Evolutionary conservation across 2,113 vertebrate species (phyloP).

Genomic region (Galeopterus variegatus): DNA sequence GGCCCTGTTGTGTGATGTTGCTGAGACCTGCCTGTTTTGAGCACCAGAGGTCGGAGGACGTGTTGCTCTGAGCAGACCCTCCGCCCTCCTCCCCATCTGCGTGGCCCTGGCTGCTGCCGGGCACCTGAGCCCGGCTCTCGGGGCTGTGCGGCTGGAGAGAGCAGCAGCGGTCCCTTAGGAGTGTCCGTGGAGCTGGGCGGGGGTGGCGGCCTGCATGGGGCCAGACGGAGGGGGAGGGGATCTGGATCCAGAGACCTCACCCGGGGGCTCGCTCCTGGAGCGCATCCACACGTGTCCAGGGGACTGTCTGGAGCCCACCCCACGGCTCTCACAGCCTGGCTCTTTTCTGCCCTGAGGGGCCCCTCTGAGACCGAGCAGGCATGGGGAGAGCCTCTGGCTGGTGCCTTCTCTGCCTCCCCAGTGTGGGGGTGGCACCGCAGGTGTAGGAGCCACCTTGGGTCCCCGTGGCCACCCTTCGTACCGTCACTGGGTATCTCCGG

Average conservation of each 20-base stretch:
- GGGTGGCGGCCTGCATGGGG: neutral
- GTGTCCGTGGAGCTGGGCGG: rapidly evolving
- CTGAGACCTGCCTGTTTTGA: neutral
- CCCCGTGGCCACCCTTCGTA: neutral
- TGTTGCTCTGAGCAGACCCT: neutral
- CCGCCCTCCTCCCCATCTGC: neutral
- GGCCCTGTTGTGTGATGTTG: neutral
- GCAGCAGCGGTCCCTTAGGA: neutral
- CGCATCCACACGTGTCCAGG: neutral
- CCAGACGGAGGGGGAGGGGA: neutral
- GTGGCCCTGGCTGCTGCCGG: too few species aligned
- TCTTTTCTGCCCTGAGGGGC: neutral
- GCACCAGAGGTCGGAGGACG: neutral
- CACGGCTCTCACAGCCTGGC: neutral
- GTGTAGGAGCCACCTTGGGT: too few species aligned
- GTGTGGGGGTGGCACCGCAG: neutral
- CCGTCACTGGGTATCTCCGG: neutral
- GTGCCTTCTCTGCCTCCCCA: neutral
- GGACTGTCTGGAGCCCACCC: neutral
- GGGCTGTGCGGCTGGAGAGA: neutral
- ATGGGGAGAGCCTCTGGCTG: neutral
- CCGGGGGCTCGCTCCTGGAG: too few species aligned
- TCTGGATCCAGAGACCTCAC: neutral
- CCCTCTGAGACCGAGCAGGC: neutral
- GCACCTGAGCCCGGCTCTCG: too few species aligned